Conservation (phyloP, 2,888 invertebrate genomes). For the Parasteatoda lunata region DNA sequence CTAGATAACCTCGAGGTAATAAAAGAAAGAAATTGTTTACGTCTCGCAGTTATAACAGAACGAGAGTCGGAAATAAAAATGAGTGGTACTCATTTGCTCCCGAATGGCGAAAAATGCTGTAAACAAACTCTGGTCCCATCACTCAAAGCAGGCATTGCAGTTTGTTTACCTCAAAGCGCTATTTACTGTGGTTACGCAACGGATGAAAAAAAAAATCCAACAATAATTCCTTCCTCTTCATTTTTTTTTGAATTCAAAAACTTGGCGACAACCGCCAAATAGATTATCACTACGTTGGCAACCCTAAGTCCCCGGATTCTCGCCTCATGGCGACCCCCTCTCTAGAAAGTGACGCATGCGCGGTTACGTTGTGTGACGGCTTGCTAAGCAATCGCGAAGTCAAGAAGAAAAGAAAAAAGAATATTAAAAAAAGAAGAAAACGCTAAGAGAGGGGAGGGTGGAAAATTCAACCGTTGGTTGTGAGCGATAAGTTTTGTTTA, state of each 20-base stretch:
- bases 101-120: not conserved
- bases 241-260: slow-evolving; percentile 51
- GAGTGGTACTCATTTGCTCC: not conserved
- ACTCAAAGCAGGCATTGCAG: slow-evolving; percentile 13
- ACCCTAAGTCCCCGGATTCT: slow-evolving; percentile 58
- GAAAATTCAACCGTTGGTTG: slow-evolving; percentile 50
- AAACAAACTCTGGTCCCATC: slow-evolving; percentile 3
- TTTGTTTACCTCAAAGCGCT: slow-evolving; percentile 24
- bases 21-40: not conserved
- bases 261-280: slow-evolving; percentile 48
- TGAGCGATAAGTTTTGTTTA: slow-evolving; percentile 66
- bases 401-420: slow-evolving; percentile 23
- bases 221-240: slow-evolving; percentile 4
- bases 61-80: not conserved
- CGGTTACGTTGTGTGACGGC: slow-evolving; percentile 45
- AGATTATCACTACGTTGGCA: slow-evolving; percentile 26
- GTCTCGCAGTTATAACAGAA: not conserved
- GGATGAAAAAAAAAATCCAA: slow-evolving; percentile 14
- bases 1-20: not conserved
- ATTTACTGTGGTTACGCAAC: slow-evolving; percentile 27
- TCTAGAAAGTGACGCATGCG: slow-evolving; percentile 56
- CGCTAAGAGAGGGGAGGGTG: not conserved
- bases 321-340: slow-evolving; percentile 28
- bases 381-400: slow-evolving; percentile 40
- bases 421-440: slow-evolving; percentile 34